Percentiles rank a stretch among this genome's conserved stretches.
phyloP scores from a whole-genome alignment of 2,797 vertebrate genomes.

The Mormyrops boulengeri region DNA sequence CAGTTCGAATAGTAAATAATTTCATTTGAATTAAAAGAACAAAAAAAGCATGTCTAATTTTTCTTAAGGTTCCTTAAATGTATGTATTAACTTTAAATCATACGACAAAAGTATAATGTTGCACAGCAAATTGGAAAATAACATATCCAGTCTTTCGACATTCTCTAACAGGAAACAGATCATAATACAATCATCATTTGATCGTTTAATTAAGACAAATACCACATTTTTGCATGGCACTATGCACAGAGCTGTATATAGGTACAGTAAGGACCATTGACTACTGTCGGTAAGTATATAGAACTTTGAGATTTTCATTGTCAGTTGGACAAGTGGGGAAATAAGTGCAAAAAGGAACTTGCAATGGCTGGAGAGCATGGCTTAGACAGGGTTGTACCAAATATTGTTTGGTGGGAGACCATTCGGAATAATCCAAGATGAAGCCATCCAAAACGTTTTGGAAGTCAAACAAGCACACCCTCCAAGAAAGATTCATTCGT shows the following conservation, averaged over 20 bases:
- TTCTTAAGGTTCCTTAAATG: neutral
- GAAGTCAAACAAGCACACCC: neutral
- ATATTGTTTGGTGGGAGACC: neutral
- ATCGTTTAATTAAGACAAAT: neutral
- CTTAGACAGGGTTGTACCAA: slow-evolving; percentile 12
- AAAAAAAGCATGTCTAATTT: neutral
- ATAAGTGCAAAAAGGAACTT: neutral
- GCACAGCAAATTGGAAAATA: neutral
- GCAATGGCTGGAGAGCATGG: neutral
- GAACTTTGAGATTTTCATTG: neutral
- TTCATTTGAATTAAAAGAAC: neutral
- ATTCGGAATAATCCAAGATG: neutral
- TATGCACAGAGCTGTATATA: neutral
- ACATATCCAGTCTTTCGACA: neutral
- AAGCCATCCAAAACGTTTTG: neutral
- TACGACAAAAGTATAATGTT: neutral
- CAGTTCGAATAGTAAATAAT: neutral
- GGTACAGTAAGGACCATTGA: neutral
- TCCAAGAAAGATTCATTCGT: neutral
- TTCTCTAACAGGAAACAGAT: neutral
- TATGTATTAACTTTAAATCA: neutral
- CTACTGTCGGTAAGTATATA: neutral
- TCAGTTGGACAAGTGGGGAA: neutral
- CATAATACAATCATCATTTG: neutral
- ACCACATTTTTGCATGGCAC: neutral